Evolutionary conservation across 2,797 vertebrate genomes (phyloP).

Genomic region (Delichon dasypus): DNA sequence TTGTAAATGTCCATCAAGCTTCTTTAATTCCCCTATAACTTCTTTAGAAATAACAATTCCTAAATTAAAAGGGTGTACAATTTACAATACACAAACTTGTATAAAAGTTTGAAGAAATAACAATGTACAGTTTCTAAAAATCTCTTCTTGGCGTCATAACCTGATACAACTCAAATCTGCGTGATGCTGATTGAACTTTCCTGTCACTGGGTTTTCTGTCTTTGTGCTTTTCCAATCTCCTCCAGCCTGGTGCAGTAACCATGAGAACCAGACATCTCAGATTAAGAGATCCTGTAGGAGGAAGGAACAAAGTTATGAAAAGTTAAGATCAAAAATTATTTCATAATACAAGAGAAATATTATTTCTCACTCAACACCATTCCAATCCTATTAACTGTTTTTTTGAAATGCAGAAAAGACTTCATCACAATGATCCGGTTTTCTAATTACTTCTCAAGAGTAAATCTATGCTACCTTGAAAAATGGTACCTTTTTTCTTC

Average conservation of each 20-base stretch:
- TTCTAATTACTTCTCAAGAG: not conserved
- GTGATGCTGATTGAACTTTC: not conserved
- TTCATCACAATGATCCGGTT: not conserved
- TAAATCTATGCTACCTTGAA: not conserved
- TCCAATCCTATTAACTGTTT: not conserved
- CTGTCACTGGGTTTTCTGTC: not conserved
- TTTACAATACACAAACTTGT: not conserved
- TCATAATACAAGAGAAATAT: not conserved
- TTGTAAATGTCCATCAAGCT: not conserved
- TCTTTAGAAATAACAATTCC: not conserved
- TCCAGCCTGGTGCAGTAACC: not conserved
- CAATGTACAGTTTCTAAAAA: not conserved
- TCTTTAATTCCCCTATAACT: not conserved
- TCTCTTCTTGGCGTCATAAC: not conserved
- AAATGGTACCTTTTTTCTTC: not conserved
- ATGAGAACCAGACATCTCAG: not conserved
- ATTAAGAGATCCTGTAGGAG: not conserved
- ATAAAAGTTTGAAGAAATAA: not conserved
- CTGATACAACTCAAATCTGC: not conserved
- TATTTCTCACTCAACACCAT: not conserved
- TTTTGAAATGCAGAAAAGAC: not conserved
- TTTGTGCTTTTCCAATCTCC: not conserved
- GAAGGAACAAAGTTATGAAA: not conserved
- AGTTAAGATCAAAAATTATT: not conserved
- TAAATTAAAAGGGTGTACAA: not conserved